phyloP scores from a whole-genome alignment of 2,797 vertebrate species.

The Mallotus villosus region DNA sequence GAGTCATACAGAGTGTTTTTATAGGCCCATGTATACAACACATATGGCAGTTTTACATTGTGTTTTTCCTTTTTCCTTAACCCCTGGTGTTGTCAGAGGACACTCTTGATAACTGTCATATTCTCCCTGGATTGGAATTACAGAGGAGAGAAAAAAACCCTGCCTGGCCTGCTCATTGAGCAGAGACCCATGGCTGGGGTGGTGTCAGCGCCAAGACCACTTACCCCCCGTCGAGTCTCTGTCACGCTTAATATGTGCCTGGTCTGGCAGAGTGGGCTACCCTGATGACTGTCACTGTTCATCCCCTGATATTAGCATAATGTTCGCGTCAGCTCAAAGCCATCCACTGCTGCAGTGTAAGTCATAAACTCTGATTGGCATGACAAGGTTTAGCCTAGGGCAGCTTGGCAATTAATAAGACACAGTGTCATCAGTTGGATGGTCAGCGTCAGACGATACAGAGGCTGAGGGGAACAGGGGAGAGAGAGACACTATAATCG shows the following conservation, averaged over 20 bases:
- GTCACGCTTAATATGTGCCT: slow-evolving; percentile 1
- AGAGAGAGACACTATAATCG: no score
- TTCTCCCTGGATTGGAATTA: no score
- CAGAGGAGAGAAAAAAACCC: no score
- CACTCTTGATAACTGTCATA: no score
- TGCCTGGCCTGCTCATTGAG: no score
- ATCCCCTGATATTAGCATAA: slow-evolving; percentile 20
- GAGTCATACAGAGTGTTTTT: no score
- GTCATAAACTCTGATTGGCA: slow-evolving; percentile 8
- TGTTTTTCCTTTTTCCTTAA: no score
- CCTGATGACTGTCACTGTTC: slow-evolving; percentile 39
- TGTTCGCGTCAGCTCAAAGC: slow-evolving; percentile 25
- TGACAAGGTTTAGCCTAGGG: slow-evolving; percentile 7
- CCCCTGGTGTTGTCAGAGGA: no score
- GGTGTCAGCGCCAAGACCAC: no score
- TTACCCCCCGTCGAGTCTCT: not conserved
- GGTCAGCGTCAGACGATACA: not conserved
- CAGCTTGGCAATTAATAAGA: slow-evolving; percentile 3
- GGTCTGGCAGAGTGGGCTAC: slow-evolving; percentile 16
- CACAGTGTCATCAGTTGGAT: not conserved
- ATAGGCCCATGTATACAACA: no score
- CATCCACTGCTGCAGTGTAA: not conserved
- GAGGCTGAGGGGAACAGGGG: not conserved
- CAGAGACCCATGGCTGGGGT: no score
- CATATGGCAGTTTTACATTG: no score